Percentiles rank a stretch among this genome's conserved stretches.
phyloP scores from a whole-genome alignment of 2,113 vertebrate genomes.

The Barbus barbus region DNA sequence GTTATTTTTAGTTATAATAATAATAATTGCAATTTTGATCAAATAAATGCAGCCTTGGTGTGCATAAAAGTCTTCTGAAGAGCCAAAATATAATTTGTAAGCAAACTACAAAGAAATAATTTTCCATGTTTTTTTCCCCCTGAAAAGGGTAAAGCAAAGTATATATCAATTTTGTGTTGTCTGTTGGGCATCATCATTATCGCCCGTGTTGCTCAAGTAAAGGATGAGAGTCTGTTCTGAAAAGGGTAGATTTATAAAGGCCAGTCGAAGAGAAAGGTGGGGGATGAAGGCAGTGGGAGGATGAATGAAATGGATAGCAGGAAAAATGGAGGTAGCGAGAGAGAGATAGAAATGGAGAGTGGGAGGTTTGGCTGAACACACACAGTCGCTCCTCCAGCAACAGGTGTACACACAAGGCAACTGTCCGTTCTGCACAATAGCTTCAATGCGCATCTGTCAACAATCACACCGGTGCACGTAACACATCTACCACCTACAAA shows the following conservation, averaged over 20 bases:
- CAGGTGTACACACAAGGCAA: constrained; percentile 69
- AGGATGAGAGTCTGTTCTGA: not conserved
- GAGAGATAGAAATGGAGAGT: constrained; percentile 39
- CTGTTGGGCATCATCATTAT: not conserved
- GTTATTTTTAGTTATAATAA: no score
- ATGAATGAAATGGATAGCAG: constrained; percentile 32
- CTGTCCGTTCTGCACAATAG: constrained; percentile 54
- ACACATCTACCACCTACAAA: constrained; percentile 37
- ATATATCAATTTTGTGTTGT: not conserved
- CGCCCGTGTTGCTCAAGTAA: constrained; percentile 8
- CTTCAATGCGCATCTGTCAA: constrained; percentile 56
- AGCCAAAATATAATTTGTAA: not conserved
- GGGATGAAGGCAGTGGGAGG: constrained; percentile 3
- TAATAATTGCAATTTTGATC: not conserved
- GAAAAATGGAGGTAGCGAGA: constrained; percentile 28
- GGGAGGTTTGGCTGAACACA: not conserved
- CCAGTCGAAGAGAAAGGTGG: not conserved
- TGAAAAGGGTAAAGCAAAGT: not conserved
- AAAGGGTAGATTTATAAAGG: constrained; percentile 12
- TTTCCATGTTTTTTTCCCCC: not conserved
- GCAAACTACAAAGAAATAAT: not conserved
- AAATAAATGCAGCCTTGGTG: not conserved
- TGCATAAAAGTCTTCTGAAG: not conserved
- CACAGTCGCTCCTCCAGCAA: constrained; percentile 21
- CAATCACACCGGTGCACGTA: constrained; percentile 4